phyloP scores from a whole-genome alignment of 2,888 invertebrate species.

The Branchellion lobata region DNA sequence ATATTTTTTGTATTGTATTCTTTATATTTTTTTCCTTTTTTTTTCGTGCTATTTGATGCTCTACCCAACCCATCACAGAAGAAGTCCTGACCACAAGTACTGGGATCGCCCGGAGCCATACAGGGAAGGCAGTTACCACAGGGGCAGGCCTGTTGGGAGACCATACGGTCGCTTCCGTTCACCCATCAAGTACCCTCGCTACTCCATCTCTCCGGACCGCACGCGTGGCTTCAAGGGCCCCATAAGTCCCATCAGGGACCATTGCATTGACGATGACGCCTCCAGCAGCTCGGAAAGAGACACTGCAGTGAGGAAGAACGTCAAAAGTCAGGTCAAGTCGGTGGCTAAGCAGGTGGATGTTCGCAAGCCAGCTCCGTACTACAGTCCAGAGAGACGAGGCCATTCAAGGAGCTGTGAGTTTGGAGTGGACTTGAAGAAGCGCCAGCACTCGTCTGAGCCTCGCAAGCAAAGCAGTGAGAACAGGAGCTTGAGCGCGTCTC shows the following conservation, averaged over 20 bases:
- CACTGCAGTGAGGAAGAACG: neutral
- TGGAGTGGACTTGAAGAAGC: neutral
- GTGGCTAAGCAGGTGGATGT: neutral
- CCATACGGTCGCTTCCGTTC: neutral
- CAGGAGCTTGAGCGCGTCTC: constrained; percentile 8
- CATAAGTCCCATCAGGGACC: neutral
- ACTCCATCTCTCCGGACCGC: constrained; percentile 17
- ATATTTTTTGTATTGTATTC: too few relatives aligned
- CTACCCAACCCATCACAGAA: neutral
- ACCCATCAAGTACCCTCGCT: neutral
- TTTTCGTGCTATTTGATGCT: too few relatives aligned
- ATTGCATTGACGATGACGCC: neutral
- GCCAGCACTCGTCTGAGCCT: neutral
- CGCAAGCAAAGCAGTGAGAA: neutral
- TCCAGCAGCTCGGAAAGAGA: neutral
- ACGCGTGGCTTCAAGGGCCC: neutral
- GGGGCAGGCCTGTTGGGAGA: neutral
- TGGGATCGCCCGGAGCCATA: neutral
- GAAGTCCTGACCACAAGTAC: constrained; percentile 10
- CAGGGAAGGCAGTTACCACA: neutral
- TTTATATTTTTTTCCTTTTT: too few relatives aligned
- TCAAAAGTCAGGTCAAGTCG: constrained; percentile 26
- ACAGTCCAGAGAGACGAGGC: neutral
- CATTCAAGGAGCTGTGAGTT: neutral
- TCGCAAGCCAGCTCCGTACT: neutral